Conservation (phyloP, 2,888 invertebrate genomes). For the Notocelia uddmanniana region DNA sequence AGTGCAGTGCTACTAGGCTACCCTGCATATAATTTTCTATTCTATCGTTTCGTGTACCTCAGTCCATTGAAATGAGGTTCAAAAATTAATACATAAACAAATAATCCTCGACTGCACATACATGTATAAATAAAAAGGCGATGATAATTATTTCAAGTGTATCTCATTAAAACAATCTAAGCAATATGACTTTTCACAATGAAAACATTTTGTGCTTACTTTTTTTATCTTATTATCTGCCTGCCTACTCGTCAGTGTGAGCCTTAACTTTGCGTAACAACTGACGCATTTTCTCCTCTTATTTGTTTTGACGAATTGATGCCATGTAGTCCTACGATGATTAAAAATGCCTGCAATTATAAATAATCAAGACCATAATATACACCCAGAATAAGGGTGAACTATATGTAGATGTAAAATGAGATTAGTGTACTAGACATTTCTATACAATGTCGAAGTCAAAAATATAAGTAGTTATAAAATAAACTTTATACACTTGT, state of each 20-base stretch:
- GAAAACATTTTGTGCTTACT: constrained; percentile 4
- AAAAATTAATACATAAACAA: no score
- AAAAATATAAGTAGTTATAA: no score
- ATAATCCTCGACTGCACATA: no score
- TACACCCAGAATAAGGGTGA: neutral
- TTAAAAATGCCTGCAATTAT: neutral
- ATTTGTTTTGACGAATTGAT: neutral
- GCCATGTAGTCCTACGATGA: neutral
- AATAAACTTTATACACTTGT: no score
- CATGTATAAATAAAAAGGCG: no score
- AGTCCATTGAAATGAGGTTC: no score
- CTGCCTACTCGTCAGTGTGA: neutral
- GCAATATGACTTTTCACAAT: constrained; percentile 4
- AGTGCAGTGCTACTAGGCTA: no score
- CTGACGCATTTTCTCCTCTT: neutral
- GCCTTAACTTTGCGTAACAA: neutral
- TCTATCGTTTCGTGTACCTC: no score
- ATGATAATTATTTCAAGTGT: neutral
- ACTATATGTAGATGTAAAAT: no score
- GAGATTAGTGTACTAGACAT: no score
- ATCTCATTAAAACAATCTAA: neutral
- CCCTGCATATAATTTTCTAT: no score
- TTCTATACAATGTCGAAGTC: no score
- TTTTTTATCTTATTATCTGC: neutral
- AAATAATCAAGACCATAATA: neutral